phyloP scores from a whole-genome alignment of 2,113 vertebrate species.

The Odobenus rosmarus region DNA sequence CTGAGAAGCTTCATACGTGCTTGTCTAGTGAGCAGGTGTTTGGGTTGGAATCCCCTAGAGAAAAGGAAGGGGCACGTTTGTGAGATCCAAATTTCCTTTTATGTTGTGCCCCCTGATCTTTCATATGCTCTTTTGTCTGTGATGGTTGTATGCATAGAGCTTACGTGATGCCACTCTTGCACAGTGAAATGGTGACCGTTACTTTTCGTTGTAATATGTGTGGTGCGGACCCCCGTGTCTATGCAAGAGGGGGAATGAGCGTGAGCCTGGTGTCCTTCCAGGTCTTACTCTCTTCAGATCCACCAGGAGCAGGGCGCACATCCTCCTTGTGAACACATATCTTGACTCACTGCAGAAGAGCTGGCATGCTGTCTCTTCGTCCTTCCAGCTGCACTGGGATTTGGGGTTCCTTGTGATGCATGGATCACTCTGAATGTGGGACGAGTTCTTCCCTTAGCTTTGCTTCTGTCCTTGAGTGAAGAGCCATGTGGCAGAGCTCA shows the following conservation, averaged over 20 bases:
- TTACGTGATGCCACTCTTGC: neutral
- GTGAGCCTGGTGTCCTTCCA: rapidly evolving
- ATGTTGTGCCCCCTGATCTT: neutral
- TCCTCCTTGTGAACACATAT: neutral
- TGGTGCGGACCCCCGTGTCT: rapidly evolving
- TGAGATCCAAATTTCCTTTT: neutral
- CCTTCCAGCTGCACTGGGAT: neutral
- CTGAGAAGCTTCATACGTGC: neutral
- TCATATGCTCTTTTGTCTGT: neutral
- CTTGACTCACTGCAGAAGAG: no score
- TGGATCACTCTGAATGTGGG: rapidly evolving
- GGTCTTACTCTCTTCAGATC: neutral
- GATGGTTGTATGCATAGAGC: neutral
- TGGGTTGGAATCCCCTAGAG: neutral
- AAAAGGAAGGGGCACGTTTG: neutral
- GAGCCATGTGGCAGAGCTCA: rapidly evolving
- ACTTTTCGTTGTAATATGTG: neutral
- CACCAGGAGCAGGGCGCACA: rapidly evolving
- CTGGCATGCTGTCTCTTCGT: rapidly evolving
- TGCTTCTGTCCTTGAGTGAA: neutral
- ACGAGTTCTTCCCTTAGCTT: neutral
- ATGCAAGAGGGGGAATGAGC: rapidly evolving
- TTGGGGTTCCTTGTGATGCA: neutral
- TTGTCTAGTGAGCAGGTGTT: neutral
- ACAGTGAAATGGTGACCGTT: no score